Conservation (phyloP, 2,113 vertebrate genomes). For the Hucho hucho region DNA sequence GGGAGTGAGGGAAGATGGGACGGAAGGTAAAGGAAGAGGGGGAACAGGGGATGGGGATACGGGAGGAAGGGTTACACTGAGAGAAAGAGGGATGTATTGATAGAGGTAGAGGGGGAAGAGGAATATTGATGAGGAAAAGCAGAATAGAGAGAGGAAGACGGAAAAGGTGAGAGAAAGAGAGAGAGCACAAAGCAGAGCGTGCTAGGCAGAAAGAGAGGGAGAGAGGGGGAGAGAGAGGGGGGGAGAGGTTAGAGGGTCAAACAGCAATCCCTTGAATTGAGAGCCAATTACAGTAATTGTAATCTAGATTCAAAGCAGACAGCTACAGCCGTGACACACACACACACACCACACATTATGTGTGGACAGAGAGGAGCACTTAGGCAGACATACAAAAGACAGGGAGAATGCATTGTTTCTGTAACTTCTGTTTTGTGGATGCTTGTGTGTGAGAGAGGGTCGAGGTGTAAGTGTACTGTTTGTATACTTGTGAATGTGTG, state of each 20-base stretch:
- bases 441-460: neutral
- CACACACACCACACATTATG: neutral
- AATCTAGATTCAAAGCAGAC: constrained; percentile 67
- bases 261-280: constrained; percentile 67
- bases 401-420: neutral
- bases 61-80: constrained; percentile 46
- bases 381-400: constrained; percentile 38
- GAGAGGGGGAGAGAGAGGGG: constrained; percentile 26
- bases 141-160: neutral
- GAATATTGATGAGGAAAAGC: constrained; percentile 18
- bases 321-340: constrained; percentile 38
- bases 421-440: constrained; percentile 1
- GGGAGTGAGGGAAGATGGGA: constrained; percentile 27
- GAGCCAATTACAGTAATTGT: constrained; percentile 76
- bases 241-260: constrained; percentile 69
- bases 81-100: constrained; percentile 69
- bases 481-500: constrained; percentile 27
- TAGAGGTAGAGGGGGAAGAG: constrained; percentile 54
- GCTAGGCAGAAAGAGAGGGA: constrained; percentile 2
- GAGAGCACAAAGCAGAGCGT: neutral
- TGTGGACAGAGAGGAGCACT: neutral
- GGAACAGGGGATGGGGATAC: constrained; percentile 15
- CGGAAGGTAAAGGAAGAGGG: constrained; percentile 30
- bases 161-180: neutral
- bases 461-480: neutral